Conservation (phyloP, 2,888 invertebrate genomes). For the Deroplatys truncata region DNA sequence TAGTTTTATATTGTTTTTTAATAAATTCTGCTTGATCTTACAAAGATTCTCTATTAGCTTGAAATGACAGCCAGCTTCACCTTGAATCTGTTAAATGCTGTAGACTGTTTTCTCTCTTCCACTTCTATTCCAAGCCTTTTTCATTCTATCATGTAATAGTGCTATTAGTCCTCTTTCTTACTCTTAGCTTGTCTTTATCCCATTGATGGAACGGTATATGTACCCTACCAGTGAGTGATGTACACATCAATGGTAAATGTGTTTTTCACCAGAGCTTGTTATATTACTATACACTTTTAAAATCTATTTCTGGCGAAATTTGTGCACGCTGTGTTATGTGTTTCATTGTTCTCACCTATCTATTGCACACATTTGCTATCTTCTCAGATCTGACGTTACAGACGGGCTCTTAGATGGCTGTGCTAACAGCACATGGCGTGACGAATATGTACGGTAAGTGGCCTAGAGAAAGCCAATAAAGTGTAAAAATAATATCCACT, state of each 20-base stretch:
- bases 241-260: neutral
- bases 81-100: neutral
- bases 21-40: neutral
- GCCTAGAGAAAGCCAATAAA: neutral
- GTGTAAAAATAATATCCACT: neutral
- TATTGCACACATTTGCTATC: slow-evolving; percentile 29
- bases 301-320: neutral
- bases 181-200: neutral
- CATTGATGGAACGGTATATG: neutral
- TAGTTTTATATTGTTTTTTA: neutral
- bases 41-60: neutral
- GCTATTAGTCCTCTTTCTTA: neutral
- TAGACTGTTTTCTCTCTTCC: neutral
- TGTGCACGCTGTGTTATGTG: slow-evolving; percentile 21
- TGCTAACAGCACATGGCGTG: slow-evolving; percentile 56
- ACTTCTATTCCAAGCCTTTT: neutral
- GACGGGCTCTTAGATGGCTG: slow-evolving; percentile 20
- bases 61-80: neutral
- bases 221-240: neutral
- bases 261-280: neutral
- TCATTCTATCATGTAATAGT: neutral
- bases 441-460: slow-evolving; percentile 63
- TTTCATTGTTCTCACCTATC: slow-evolving; percentile 22
- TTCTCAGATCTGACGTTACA: slow-evolving; percentile 31
- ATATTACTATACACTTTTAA: neutral